A percentile compares a stretch with the other conserved stretches of the same genome.
Evolutionary conservation across 2,113 vertebrate species (phyloP).

Genomic region (Burhinus oedicnemus): DNA sequence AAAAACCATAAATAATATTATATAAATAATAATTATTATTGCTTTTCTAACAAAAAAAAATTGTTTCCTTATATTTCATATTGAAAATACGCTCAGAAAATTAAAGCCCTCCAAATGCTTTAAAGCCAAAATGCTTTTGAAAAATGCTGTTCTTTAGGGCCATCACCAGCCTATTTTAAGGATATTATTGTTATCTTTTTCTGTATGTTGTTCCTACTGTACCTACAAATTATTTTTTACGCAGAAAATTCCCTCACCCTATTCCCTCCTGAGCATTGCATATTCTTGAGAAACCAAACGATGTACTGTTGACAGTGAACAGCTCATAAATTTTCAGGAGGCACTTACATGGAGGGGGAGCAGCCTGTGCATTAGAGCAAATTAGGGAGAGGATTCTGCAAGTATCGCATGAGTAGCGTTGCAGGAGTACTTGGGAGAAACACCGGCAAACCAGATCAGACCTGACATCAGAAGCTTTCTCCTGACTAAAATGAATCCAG

Average conservation of each 20-base stretch:
- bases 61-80: not conserved
- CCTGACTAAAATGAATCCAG: not conserved
- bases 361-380: slow-evolving; percentile 8
- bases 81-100: not conserved
- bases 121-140: not conserved
- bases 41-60: not conserved
- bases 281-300: not conserved
- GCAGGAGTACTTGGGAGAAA: not conserved
- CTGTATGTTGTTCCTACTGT: not conserved
- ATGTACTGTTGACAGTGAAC: not conserved
- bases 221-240: slow-evolving; percentile 17
- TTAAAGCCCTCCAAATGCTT: not conserved
- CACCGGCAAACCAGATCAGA: not conserved
- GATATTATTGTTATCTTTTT: not conserved
- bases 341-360: not conserved
- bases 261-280: not conserved
- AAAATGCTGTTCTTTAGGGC: not conserved
- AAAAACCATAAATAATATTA: not conserved
- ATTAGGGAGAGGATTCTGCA: slow-evolving; percentile 24
- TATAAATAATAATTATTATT: not conserved
- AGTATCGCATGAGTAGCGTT: not conserved
- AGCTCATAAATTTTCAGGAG: slow-evolving; percentile 55
- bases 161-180: not conserved
- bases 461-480: not conserved
- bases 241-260: not conserved